Conservation (phyloP, 1,140 invertebrate species). For the Ceratina australensis region DNA sequence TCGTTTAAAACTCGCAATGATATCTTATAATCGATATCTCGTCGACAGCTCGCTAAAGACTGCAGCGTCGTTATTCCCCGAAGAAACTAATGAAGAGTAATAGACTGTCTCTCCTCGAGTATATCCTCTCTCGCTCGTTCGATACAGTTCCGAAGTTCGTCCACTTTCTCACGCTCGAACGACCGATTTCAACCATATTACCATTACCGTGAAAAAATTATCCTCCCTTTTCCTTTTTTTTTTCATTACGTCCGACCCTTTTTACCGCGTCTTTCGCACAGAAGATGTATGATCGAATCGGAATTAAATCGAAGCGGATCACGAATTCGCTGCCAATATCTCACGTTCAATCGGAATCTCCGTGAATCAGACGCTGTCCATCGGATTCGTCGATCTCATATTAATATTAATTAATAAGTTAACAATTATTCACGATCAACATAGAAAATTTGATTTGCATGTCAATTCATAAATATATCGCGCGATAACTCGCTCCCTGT, state of each 20-base stretch:
- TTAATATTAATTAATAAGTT: constrained; percentile 22
- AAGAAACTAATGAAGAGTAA: constrained; percentile 35
- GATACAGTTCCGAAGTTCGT: constrained; percentile 4
- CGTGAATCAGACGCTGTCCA: neutral
- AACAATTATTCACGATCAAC: neutral
- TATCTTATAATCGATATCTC: constrained; percentile 19
- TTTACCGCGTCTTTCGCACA: neutral
- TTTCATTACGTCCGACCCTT: neutral
- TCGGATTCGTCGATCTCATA: neutral
- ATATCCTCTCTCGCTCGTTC: neutral
- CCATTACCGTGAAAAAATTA: neutral
- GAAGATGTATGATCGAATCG: neutral
- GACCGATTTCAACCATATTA: constrained; percentile 12
- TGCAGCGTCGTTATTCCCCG: neutral
- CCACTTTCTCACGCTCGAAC: neutral
- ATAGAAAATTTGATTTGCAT: too few species aligned
- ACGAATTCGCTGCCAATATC: constrained; percentile 2
- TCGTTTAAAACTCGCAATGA: neutral
- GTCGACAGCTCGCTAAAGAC: constrained; percentile 5
- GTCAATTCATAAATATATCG: too few species aligned
- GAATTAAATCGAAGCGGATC: constrained; percentile 16
- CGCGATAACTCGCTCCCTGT: too few species aligned
- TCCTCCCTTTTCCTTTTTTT: neutral
- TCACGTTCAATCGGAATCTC: constrained; percentile 15
- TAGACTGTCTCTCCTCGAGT: neutral